Base-by-base conservation (phyloP, 30 jellyfish, hydroid and myxozoan genomes). In the Turritopsis rubra region DNA sequence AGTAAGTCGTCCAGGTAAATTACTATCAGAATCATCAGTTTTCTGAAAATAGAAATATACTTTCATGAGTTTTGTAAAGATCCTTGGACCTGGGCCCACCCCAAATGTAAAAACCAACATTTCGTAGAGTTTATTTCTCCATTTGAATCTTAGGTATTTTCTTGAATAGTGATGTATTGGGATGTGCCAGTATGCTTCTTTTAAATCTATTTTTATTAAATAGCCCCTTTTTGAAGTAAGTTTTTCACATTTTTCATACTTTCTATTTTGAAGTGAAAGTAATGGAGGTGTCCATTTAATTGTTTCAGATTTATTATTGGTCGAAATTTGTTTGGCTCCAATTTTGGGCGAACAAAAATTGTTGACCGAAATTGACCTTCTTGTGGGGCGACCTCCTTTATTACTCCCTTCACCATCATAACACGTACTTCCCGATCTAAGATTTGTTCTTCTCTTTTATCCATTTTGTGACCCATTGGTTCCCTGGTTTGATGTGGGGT, bases 161-260 rank as follows among this genome's bases (percentile, higher is more conserved):
- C 18, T 16, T 16, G 18, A 16, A 16, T 71, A 19, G 20, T 19
- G 80, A 24, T 71, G 19, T 19, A 71, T 71, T 17, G 80, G 80
- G 80, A 71, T 71, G 28, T 71, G 80, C 80, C 80, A 71, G 23
- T 71, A 71, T 71, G n/a, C n/a, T n/a, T n/a, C n/a, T n/a, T n/a
- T n/a, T n/a, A n/a, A n/a, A n/a, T n/a, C n/a, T n/a, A n/a, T n/a
- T n/a, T n/a, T n/a, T n/a, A n/a, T n/a, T n/a, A n/a, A n/a, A n/a
- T n/a, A n/a, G n/a, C n/a, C n/a, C n/a, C n/a, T n/a, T n/a, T n/a
- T n/a, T n/a, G n/a, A n/a, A n/a, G n/a, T n/a, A n/a, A n/a, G n/a
- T n/a, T n/a, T n/a, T n/a, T n/a, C n/a, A n/a, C n/a, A n/a, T n/a
- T n/a, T n/a, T n/a, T n/a, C n/a, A n/a, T n/a, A n/a, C n/a, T n/a